Base-by-base conservation (phyloP, 2,797 vertebrate species). In the Leptoclinus maculatus region DNA sequence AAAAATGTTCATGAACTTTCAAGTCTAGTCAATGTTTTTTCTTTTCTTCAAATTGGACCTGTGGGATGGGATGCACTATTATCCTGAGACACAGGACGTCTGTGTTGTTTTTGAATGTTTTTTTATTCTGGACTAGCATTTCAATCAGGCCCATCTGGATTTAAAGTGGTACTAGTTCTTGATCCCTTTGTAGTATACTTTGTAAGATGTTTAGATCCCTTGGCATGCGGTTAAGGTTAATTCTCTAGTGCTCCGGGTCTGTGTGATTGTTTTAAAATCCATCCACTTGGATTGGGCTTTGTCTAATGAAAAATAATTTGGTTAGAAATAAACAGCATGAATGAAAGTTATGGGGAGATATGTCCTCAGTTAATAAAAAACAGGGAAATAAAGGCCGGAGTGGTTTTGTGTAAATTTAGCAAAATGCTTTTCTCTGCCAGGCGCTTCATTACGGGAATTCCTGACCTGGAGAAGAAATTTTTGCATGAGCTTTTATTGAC, bases 401-500 rank as follows among this genome's bases (percentile, higher is more conserved):
- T 51, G 10, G 16, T 59, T 78, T 71, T 76, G 36, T 67, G 23
- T 78, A n/a, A 76, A 71, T 83, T 72, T 79, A 70, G 38, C 64
- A 66, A 8, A 14, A n/a, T 6, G 5, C n/a, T 47, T 65, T 64
- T 65, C 38, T 51, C 34, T 65, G 56, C 47, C 47, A 59, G 49
- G 51, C 65, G 32, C 34, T 53, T 84, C 49, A 38, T 36, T 54
- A 17, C 2, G 21, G 19, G 32, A 87, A 74, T 82, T 80, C 9
- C 54, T 60, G 62, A 60, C 51, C 43, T 29, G 27, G n/a, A 76
- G 63, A 71, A 74, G 56, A 66, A 80, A 77, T 47, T 66, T 72
- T 66, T 74, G 39, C 36, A n/a, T 69, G 23, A 60, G 70, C 56
- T 78, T 74, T 82, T 66, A 71, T 14, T 83, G 74, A 79, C 72